Base-by-base conservation (phyloP, 2,888 invertebrate genomes). In the Pristionchus arcanus region DNA sequence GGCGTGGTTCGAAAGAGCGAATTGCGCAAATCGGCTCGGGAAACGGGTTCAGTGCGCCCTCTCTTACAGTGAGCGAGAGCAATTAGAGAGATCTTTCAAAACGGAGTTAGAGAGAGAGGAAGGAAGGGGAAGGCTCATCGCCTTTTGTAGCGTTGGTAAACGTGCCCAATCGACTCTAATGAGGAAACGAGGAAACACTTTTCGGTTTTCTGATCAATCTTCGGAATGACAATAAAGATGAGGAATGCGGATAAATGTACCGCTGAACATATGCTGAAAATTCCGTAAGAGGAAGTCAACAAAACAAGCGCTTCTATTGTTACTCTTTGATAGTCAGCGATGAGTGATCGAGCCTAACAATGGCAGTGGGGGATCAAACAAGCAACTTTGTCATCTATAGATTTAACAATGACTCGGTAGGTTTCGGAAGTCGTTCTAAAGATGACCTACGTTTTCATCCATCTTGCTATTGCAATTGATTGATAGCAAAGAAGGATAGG, bases 81-180 rank as follows among this genome's bases (percentile, higher is more conserved):
- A 74, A 74, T 74, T 74, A 74, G 37, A 34, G 37, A 74, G 74
- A 74, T 74, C 74, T 74, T 74, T 74, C 74, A 74, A 71, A 74
- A 37, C 16, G 37, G 25, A 63, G 63, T 25, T 21, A 63, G 63
- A 63, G n/a, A 63, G 25, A n/a, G 63, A n/a, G 9, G n/a, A 25
- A 63, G 63, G 25, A 21, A 63, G 59, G 25, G 9, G 42, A 49
- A 49, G 42, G 42, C 63, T 49, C 42, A 49, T 68, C 74, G 74
- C 31, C 74, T 74, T 74, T 74, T 74, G 74, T 74, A 74, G 37
- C 37, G 31, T 55, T 55, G 55, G 63, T 3, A 34, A 34, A 34
- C 7, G 74, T 37, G 37, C 74, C 25, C 74, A 37, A 71, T 68
- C 15, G 31, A 31, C 1, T 16, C 28, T 21, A 68, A 68, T 68